Percentiles rank a stretch among this genome's conserved stretches.
Conservation (phyloP, 2,113 vertebrate species). For the Psittacula cyanocephala region DNA sequence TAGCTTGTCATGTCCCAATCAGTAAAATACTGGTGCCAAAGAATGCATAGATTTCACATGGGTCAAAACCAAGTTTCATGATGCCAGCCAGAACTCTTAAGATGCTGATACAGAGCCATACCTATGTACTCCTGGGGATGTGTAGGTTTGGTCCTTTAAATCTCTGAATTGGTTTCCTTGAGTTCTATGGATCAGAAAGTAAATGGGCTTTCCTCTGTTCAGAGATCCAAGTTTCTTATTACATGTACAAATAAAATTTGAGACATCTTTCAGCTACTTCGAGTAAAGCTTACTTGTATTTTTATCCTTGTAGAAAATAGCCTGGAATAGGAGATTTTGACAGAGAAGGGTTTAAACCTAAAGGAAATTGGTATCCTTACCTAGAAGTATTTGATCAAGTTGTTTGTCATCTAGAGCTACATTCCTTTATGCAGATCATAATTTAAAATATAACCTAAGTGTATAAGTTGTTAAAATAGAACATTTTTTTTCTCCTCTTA, state of each 20-base stretch:
- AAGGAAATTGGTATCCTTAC: not conserved
- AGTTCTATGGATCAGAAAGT: not conserved
- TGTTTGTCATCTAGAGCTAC: not conserved
- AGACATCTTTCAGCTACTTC: not conserved
- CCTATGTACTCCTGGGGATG: fast-evolving
- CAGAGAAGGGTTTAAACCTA: not conserved
- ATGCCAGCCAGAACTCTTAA: fast-evolving
- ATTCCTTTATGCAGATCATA: not conserved
- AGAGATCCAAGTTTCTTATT: not conserved
- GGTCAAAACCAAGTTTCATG: not conserved
- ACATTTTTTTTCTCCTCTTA: not conserved
- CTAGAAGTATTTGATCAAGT: not conserved
- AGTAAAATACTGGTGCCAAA: not conserved
- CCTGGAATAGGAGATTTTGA: not conserved
- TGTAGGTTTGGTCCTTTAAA: not conserved
- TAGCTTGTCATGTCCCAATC: not conserved
- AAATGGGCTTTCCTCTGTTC: not conserved
- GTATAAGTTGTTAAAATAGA: not conserved
- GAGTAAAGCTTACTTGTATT: not conserved
- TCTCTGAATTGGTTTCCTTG: not conserved
- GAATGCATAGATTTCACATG: not conserved
- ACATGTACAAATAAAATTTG: not conserved
- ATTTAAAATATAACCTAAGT: not conserved
- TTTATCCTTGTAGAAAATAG: not conserved
- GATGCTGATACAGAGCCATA: not conserved